Evolutionary conservation across 2,888 invertebrate genomes (phyloP), one percentile per base, ranked within the genome.

Genomic region (Baccha elongata): DNA sequence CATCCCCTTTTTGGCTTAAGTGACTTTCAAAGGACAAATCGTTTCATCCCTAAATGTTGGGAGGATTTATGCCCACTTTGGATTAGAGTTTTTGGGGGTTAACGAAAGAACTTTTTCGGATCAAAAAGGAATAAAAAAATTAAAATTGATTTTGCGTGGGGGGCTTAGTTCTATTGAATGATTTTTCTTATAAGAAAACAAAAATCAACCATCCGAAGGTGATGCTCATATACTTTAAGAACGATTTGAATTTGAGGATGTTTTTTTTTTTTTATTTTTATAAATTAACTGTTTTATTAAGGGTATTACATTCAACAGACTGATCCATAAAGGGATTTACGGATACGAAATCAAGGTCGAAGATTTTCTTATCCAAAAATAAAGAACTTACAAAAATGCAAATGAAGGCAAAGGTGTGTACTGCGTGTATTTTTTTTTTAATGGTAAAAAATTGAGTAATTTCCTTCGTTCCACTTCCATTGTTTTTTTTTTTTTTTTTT

Each of bases 111-210:
- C 19, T 29, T 26, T 53, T 17, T 17, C 42, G 67, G 23, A 44
- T 69, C 35, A 64, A 65, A 65, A 40, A 19, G 46, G 44, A 64
- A 64, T 64, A 73, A 73, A 55, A 65, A 37, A 65, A 37, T 37
- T 37, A 40, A 73, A 73, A 73, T 73, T 73, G 73, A 73, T 65
- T 73, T 73, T 73, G 29, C 64, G 64, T 65, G 19, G 48, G 32
- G 37, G 37, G 65, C 21, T 65, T 73, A 53, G 35, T 64, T 58
- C 37, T 11, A 65, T 46, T 46, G 55, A 73, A 35, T 35, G 55
- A 37, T 55, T 23, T 23, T 23, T 23, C 5, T 23, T 23, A 4
- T 23, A 5, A 48, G 13, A 55, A 37, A 0, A 13, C 8, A 23
- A 40, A 55, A 37, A 0, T 23, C 8, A 23, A 40, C 44, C 26